Evolutionary conservation across 2,797 vertebrate genomes (phyloP).

Genomic region (Rhincodon typus): DNA sequence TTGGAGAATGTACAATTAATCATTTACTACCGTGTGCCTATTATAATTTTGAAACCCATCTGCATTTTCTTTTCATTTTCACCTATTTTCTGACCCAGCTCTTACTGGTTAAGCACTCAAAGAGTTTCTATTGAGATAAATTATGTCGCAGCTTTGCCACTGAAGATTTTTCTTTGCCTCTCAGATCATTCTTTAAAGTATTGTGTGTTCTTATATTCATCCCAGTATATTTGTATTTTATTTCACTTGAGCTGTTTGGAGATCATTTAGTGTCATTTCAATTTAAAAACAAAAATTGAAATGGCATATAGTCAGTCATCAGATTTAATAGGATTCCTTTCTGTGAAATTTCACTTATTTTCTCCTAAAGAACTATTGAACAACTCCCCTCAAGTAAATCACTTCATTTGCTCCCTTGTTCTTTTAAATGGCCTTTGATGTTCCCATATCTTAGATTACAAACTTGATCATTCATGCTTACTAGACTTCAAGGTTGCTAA

Average conservation of each 20-base stretch:
- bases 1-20: not conserved
- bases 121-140: not conserved
- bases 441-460: not conserved
- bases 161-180: not conserved
- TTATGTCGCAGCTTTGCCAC: not conserved
- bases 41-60: not conserved
- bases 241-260: not conserved
- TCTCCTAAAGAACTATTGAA: too few species aligned
- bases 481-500: not conserved
- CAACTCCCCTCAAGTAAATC: not conserved
- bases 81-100: not conserved
- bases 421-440: not conserved
- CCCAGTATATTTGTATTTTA: not conserved
- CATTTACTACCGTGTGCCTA: not conserved
- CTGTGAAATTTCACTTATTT: not conserved
- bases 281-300: too few species aligned
- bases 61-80: not conserved
- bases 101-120: not conserved
- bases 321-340: not conserved
- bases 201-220: not conserved
- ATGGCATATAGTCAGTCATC: not conserved
- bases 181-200: not conserved
- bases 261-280: not conserved
- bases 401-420: not conserved
- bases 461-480: not conserved